Evolutionary conservation across 2,113 vertebrate genomes (phyloP).

Genomic region (Chloroceryle aenea): DNA sequence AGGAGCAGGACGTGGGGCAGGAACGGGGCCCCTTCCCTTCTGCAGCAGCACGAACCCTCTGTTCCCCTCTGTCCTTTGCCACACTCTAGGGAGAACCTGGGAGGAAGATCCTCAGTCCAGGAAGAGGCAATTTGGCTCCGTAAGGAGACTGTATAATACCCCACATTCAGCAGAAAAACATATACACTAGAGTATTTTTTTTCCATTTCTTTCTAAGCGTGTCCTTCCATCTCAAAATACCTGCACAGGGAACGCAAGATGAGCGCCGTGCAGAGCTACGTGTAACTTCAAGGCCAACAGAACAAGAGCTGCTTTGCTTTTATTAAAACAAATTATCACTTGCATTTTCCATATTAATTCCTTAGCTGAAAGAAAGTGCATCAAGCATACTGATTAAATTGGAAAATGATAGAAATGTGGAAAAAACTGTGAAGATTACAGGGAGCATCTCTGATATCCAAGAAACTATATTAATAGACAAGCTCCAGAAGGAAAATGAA

Average conservation of each 20-base stretch:
- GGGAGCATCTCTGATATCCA: background rate
- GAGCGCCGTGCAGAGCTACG: background rate
- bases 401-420: background rate
- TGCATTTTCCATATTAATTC: background rate
- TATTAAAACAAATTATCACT: background rate
- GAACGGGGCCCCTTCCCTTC: background rate
- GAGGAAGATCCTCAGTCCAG: background rate
- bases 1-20: background rate
- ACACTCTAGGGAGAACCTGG: background rate
- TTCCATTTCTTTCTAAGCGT: background rate
- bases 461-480: background rate
- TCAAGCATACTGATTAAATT: background rate
- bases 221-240: background rate
- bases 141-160: background rate
- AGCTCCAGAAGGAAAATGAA: slow-evolving; percentile 6
- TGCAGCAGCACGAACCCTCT: background rate
- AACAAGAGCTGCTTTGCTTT: background rate
- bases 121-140: background rate
- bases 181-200: background rate
- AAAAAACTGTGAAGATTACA: background rate
- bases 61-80: background rate
- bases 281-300: background rate
- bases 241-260: background rate
- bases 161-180: background rate
- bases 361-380: background rate